Evolutionary conservation across 2,888 invertebrate species (phyloP).

Genomic region (Melanophora roralis): DNA sequence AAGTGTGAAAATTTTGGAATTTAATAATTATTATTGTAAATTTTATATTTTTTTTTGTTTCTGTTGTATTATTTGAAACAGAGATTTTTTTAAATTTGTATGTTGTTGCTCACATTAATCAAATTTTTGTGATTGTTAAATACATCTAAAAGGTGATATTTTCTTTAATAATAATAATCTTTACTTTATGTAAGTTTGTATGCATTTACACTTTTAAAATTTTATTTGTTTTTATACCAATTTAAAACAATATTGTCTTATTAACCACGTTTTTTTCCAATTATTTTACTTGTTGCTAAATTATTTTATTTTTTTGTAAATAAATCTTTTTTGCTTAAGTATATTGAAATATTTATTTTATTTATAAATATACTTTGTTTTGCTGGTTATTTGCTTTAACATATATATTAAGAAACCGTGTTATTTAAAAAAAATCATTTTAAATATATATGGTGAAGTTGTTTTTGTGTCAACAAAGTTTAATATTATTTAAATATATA

Average conservation of each 20-base stretch:
- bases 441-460: too few relatives aligned
- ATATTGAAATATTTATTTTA: conserved; percentile 45
- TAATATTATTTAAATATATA: too few relatives aligned
- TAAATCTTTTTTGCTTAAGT: conserved; percentile 38
- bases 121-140: conserved; percentile 32
- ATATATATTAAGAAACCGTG: conserved; percentile 57
- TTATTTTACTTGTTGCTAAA: conserved; percentile 44
- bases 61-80: conserved; percentile 58
- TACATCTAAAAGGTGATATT: conserved; percentile 34
- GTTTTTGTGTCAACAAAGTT: conserved; percentile 27
- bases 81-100: conserved; percentile 59
- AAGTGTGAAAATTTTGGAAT: conserved; percentile 46
- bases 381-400: conserved; percentile 48
- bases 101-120: conserved; percentile 37
- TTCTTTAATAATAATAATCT: conserved; percentile 33
- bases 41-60: conserved; percentile 22
- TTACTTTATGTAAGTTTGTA: conserved; percentile 39
- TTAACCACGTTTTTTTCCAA: conserved; percentile 62
- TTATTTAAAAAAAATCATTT: conserved; percentile 50
- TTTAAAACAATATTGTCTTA: conserved; percentile 76
- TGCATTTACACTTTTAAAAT: conserved; percentile 34
- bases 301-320: conserved; percentile 50
- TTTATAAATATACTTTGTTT: conserved; percentile 34
- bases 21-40: not conserved
- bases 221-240: conserved; percentile 63